phyloP scores from a whole-genome alignment of 2,113 vertebrate genomes.

The Neotoma lepida region DNA sequence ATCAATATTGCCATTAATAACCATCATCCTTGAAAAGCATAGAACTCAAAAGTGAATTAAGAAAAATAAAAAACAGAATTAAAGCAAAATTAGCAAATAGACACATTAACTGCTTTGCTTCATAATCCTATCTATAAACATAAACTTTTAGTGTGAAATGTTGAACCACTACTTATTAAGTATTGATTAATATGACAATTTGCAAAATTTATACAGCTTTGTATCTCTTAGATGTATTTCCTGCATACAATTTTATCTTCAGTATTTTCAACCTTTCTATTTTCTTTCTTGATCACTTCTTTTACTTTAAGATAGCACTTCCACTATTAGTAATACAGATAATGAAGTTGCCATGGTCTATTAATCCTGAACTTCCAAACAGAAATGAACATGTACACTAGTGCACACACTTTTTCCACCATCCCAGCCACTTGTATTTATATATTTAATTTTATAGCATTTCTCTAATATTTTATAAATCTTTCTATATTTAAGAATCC shows the following conservation, averaged over 20 bases:
- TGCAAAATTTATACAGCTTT: background rate
- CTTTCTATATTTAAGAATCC: background rate
- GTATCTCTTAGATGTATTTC: background rate
- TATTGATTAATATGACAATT: background rate
- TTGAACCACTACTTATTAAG: background rate
- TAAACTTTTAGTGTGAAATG: background rate
- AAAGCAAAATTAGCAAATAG: background rate
- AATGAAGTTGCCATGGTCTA: background rate
- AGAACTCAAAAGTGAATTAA: background rate
- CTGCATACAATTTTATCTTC: background rate
- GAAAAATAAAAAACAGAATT: background rate
- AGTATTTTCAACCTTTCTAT: background rate
- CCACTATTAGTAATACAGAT: background rate
- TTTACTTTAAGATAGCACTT: background rate
- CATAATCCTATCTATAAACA: background rate
- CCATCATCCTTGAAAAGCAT: background rate
- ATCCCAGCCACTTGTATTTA: background rate
- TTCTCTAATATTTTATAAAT: background rate
- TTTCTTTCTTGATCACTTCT: background rate
- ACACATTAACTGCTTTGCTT: background rate
- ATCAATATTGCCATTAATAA: background rate
- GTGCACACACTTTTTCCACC: fast-evolving
- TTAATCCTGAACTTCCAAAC: no score
- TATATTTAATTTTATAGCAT: background rate
- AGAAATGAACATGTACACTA: background rate